Conservation (phyloP, 2,888 invertebrate species). For the Lymantria dispar region DNA sequence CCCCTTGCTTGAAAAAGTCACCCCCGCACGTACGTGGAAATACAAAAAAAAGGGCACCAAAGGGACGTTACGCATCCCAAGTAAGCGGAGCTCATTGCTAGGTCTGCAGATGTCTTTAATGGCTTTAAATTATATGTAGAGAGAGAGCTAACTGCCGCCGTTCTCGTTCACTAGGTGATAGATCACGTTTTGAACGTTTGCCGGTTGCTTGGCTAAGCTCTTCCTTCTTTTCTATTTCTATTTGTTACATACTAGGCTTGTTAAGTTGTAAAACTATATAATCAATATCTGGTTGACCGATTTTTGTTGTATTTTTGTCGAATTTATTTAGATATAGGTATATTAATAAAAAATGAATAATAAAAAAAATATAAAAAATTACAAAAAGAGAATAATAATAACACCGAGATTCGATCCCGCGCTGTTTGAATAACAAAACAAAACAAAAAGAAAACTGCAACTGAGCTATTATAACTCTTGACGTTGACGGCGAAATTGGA, state of each 20-base stretch:
- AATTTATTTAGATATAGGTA: too few relatives aligned
- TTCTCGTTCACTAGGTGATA: conserved; percentile 61
- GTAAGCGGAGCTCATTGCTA: conserved; percentile 76
- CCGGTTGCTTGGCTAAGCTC: conserved; percentile 2
- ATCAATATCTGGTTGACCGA: too few relatives aligned
- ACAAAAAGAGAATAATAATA: too few relatives aligned
- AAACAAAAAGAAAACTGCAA: too few relatives aligned
- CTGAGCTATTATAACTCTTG: too few relatives aligned
- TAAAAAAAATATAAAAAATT: too few relatives aligned
- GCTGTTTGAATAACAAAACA: too few relatives aligned
- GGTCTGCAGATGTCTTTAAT: conserved; percentile 82
- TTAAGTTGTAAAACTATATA: neutral
- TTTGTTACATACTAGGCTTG: conserved; percentile 8
- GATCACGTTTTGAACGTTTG: conserved; percentile 49
- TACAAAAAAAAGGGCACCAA: conserved; percentile 76
- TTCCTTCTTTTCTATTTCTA: conserved; percentile 19
- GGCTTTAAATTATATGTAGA: conserved; percentile 81
- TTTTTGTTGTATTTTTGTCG: too few relatives aligned
- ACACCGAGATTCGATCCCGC: too few relatives aligned
- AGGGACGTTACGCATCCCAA: conserved; percentile 78
- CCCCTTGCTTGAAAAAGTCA: conserved; percentile 81
- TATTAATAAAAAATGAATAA: too few relatives aligned
- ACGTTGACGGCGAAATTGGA: too few relatives aligned
- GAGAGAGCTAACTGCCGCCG: conserved; percentile 69
- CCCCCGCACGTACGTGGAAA: conserved; percentile 78